These are phyloP conservation scores for Lophotriccus pileatus DNA, from an alignment of 2,797 vertebrate genomes.

Conservation along the genomic window DNA sequence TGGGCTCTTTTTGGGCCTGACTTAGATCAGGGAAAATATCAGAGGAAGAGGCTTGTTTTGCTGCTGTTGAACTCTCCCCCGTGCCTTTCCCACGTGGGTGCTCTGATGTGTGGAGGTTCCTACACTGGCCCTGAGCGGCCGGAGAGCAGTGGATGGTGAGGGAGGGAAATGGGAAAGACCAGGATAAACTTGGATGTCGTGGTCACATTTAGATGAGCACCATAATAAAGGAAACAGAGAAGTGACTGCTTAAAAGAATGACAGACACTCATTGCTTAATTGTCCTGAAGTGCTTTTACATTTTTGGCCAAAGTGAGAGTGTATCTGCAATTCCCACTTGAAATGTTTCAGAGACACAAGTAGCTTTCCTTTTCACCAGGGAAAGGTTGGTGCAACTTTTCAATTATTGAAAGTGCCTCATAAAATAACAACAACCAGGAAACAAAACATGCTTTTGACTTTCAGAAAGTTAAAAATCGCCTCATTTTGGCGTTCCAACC, in stretches of 20 bases:
- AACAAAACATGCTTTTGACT: neutral
- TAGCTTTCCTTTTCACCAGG: neutral
- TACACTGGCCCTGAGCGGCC: fast-evolving
- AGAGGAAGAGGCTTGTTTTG: neutral
- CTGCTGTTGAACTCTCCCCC: neutral
- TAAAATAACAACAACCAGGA: neutral
- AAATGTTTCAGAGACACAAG: neutral
- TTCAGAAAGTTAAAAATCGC: neutral
- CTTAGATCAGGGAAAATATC: neutral
- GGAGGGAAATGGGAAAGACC: neutral
- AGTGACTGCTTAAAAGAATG: neutral
- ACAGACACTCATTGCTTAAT: neutral
- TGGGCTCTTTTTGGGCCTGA: neutral
- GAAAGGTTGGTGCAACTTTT: neutral
- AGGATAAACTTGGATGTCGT: neutral
- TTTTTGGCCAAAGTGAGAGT: neutral
- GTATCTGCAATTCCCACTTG: neutral
- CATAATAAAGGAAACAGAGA: neutral
- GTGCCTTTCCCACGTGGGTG: neutral
- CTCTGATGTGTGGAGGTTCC: neutral
- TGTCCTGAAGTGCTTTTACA: neutral
- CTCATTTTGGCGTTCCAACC: neutral
- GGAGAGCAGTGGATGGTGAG: neutral
- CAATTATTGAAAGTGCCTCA: neutral
- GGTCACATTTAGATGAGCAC: neutral